Evolutionary conservation across 2,113 vertebrate species (phyloP), one percentile per base, ranked within the genome.

Genomic region (Halichoerus grypus): DNA sequence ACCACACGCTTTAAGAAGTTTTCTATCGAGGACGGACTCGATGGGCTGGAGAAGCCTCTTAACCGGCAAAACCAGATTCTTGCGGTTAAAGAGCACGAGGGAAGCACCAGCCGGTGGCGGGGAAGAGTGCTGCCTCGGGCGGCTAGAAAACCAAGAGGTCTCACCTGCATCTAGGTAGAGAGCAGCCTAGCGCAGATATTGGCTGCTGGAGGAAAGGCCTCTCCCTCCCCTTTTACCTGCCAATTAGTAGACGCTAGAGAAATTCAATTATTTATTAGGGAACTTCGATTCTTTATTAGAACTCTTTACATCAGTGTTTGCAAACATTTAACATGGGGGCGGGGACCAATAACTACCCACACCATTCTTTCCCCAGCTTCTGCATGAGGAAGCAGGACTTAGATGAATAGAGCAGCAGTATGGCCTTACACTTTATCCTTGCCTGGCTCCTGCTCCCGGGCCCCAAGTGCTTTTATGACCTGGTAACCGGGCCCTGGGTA

Each of bases 231-330:
- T 36, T 11, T 51, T 42, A 61, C 19, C 28, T 88, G 86, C 71
- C 49, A 59, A 8, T 57, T 55, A 89, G 82, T 18, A 71, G 57
- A 77, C 9, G 0, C n/a, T n/a, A 55, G 49, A 42, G 22, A 36
- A 69, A 51, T 86, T 67, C 3, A 33, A 71, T 39, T 72, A 46
- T 81, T 87, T 92, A 92, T 94, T 94, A 59, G 53, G 51, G 18
- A n/a, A 65, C 39, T 85, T 81, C 2, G 21, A 69, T 42, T 69
- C 51, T 79, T 76, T 92, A 91, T 92, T 94, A 57, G 49, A 69
- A 88, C 4, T 87, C 39, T 83, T 65, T 69, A 79, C 42, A 63
- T 87, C 76, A 3, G 0, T 79, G 26, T 87, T 97, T 57, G 49
- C 91, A 92, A 95, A 84, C 22, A 83, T 67, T 93, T 72, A 89